Evolutionary conservation across 2,797 vertebrate genomes (phyloP).

Genomic region (Phrynocephalus vlangalii): DNA sequence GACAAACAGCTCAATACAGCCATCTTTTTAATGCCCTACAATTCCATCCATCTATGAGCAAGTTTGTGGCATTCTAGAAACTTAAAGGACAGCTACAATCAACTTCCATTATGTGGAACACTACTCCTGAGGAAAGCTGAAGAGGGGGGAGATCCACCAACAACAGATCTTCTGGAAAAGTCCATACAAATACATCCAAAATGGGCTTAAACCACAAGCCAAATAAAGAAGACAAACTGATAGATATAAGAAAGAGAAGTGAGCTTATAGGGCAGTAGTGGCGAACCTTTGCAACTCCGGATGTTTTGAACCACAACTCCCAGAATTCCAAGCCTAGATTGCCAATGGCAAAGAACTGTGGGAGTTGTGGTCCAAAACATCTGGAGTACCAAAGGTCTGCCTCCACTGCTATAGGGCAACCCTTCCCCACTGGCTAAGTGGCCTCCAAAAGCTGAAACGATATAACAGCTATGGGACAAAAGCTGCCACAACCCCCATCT

Average conservation of each 20-base stretch:
- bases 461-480: background rate
- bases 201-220: too few species aligned
- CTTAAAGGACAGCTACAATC: background rate
- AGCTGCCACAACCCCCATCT: background rate
- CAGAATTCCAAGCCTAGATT: too few species aligned
- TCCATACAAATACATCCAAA: too few species aligned
- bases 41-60: background rate
- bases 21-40: background rate
- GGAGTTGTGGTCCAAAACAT: too few species aligned
- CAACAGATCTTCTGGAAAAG: background rate
- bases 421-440: background rate
- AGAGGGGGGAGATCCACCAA: background rate
- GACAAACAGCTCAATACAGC: background rate
- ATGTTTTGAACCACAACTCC: too few species aligned
- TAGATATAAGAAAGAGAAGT: background rate
- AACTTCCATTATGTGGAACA: background rate
- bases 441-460: background rate
- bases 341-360: too few species aligned
- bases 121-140: background rate
- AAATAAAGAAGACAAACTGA: background rate
- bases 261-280: background rate
- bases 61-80: background rate
- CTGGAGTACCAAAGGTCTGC: too few species aligned
- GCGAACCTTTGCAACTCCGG: too few species aligned
- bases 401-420: too few species aligned